phyloP scores from a whole-genome alignment of 2,797 vertebrate genomes.

The Erethizon dorsatum region DNA sequence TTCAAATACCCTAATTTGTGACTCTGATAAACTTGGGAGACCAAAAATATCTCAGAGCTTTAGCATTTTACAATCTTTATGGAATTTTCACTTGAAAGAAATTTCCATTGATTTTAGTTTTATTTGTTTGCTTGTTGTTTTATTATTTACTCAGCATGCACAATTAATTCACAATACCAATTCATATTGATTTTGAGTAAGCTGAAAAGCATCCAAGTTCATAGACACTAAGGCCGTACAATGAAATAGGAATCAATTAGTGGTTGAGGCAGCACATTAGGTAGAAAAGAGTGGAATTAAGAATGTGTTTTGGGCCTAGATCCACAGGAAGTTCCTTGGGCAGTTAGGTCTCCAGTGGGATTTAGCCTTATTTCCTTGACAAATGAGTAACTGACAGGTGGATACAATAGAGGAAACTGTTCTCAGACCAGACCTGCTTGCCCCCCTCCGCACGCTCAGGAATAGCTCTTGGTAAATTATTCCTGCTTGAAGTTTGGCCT shows the following conservation, averaged over 20 bases:
- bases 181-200: not conserved
- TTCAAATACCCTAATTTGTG: not conserved
- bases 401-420: not conserved
- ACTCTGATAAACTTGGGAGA: not conserved
- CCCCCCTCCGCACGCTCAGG: rapidly evolving
- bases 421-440: rapidly evolving
- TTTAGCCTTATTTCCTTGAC: not conserved
- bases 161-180: conserved; percentile 9
- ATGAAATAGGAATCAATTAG: conserved; percentile 10
- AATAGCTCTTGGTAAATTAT: not conserved
- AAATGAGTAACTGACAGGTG: not conserved
- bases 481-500: not conserved
- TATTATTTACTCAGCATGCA: not conserved
- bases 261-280: not conserved
- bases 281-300: not conserved
- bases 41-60: not conserved
- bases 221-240: not conserved
- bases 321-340: not conserved
- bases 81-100: conserved; percentile 20
- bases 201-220: not conserved
- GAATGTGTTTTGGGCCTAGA: not conserved
- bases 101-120: not conserved
- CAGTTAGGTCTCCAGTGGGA: not conserved
- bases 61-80: not conserved
- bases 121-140: not conserved